Conservation (phyloP, 2,888 invertebrate genomes). For the Drosophila atroscutellata region DNA sequence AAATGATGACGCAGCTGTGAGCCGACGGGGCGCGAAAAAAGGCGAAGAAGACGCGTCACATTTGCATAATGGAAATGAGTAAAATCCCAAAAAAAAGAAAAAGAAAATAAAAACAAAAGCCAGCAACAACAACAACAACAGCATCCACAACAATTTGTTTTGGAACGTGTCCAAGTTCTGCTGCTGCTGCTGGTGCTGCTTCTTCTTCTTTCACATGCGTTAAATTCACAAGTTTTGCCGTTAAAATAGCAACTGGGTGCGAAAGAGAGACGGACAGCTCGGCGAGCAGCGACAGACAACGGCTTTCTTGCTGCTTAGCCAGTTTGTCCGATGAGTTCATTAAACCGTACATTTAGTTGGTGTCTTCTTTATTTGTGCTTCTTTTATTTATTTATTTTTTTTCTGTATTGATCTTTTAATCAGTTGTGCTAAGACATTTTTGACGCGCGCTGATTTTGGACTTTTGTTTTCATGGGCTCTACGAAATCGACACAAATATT, state of each 20-base stretch:
- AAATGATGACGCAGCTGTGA: conserved; percentile 37
- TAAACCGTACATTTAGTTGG: conserved; percentile 43
- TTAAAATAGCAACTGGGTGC: conserved; percentile 20
- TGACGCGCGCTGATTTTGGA: background rate
- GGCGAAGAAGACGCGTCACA: conserved; percentile 42
- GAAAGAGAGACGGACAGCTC: conserved; percentile 6
- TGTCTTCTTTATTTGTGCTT: conserved; percentile 13
- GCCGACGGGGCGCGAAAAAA: conserved; percentile 13
- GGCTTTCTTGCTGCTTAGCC: conserved; percentile 51
- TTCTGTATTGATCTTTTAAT: conserved; percentile 17
- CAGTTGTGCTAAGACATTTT: conserved; percentile 19
- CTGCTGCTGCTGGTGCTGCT: background rate
- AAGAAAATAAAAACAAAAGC: conserved; percentile 15
- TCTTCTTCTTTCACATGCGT: conserved; percentile 20
- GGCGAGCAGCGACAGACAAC: conserved; percentile 12
- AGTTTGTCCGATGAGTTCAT: conserved; percentile 54
- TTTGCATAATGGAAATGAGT: conserved; percentile 71
- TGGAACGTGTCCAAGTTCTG: conserved; percentile 58
- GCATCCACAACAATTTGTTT: conserved; percentile 14
- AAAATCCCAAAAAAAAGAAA: conserved; percentile 37
- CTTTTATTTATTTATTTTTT: conserved; percentile 3
- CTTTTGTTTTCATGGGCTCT: conserved; percentile 39
- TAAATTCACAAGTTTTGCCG: conserved; percentile 63
- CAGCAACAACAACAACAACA: conserved; percentile 14
- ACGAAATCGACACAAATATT: conserved; percentile 21